Evolutionary conservation across 1,140 invertebrate species (phyloP), one percentile per base, ranked within the genome.

Genomic region (Laupala kohalensis): DNA sequence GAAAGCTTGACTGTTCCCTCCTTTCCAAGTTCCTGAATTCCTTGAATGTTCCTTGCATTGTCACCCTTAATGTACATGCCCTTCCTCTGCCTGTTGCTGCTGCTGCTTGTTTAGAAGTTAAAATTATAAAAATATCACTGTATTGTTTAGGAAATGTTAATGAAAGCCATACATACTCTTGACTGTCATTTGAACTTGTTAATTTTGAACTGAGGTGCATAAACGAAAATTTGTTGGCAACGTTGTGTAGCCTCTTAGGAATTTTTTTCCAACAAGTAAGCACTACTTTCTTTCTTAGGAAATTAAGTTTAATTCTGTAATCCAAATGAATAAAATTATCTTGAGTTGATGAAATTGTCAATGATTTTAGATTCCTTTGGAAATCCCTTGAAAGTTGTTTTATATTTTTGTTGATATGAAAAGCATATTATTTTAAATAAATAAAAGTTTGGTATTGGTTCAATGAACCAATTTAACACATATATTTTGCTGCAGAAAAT

Each of bases 321-420:
- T 67, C n/a, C 64, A 72, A 62, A 72, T 28, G 30, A 72, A 72
- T 67, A 67, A 72, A 72, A 72, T 72, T 72, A 68, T 72, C 71
- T 62, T 67, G 71, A 72, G 65, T 72, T 72, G 30, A 67, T 53
- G 37, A 53, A 53, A 13, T 53, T 53, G 37, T 53, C 9, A n/a
- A n/a, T n/a, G n/a, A n/a, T n/a, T n/a, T n/a, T n/a, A n/a, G n/a
- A n/a, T n/a, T n/a, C n/a, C n/a, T n/a, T n/a, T n/a, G n/a, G n/a
- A n/a, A n/a, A n/a, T n/a, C n/a, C n/a, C n/a, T n/a, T n/a, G n/a
- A n/a, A n/a, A n/a, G n/a, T n/a, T n/a, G n/a, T n/a, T n/a, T n/a
- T n/a, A n/a, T n/a, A n/a, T n/a, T n/a, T n/a, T n/a, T n/a, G n/a
- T n/a, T n/a, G n/a, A n/a, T n/a, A n/a, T n/a, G n/a, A n/a, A n/a